These are phyloP conservation scores for Eubucco bourcierii DNA, from an alignment of 2,113 vertebrate species.

Conservation along the genomic window DNA sequence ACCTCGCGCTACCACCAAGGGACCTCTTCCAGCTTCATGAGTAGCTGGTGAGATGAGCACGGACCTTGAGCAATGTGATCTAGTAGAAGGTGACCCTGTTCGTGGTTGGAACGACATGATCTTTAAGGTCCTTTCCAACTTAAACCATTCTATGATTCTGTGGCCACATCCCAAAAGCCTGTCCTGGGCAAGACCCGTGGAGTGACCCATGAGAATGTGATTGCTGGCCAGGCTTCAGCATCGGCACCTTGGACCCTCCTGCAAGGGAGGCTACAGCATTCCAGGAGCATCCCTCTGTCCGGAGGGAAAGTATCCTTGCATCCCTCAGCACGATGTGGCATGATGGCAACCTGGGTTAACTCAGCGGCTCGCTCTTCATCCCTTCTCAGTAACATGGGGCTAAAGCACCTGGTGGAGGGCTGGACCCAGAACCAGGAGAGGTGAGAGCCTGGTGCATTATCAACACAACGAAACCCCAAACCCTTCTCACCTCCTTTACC, in stretches of 20 bases:
- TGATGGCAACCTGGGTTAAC: not conserved
- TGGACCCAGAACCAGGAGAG: not conserved
- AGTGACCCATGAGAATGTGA: rapidly evolving
- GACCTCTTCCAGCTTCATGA: rapidly evolving
- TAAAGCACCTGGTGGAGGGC: not conserved
- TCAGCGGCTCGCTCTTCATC: not conserved
- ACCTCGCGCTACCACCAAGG: not conserved
- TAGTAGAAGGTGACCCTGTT: too few relatives aligned
- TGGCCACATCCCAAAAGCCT: rapidly evolving
- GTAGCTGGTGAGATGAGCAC: not conserved
- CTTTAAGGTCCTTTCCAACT: too few relatives aligned
- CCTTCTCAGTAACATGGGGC: not conserved
- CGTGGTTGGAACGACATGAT: too few relatives aligned
- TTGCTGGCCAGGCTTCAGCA: rapidly evolving
- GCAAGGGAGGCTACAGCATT: not conserved
- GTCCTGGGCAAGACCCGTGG: not conserved
- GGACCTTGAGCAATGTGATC: too few relatives aligned
- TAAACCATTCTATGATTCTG: too few relatives aligned
- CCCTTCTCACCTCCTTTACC: constrained; percentile 70
- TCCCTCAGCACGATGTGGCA: rapidly evolving
- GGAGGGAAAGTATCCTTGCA: rapidly evolving
- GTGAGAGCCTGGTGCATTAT: constrained; percentile 9
- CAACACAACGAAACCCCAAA: not conserved
- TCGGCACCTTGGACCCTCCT: not conserved
- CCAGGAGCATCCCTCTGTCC: not conserved